phyloP scores from a whole-genome alignment of 2,797 vertebrate species.

The Delichon dasypus region DNA sequence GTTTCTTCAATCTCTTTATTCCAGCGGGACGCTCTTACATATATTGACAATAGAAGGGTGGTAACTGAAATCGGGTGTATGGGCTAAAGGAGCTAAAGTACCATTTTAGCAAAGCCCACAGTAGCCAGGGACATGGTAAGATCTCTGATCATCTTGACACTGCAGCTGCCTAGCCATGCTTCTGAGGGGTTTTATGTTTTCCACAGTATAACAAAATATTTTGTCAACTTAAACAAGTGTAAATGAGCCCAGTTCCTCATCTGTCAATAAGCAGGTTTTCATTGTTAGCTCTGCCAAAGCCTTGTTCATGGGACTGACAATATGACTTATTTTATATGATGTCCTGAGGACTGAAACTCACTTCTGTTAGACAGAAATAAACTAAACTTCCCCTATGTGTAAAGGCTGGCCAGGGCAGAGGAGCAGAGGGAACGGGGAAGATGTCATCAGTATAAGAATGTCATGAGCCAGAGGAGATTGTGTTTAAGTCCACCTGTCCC shows the following conservation, averaged over 20 bases:
- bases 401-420: not conserved
- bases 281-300: not conserved
- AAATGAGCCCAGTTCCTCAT: not conserved
- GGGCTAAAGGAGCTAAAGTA: not conserved
- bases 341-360: not conserved
- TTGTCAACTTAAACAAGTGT: not conserved
- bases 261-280: not conserved
- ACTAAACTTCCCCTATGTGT: not conserved
- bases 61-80: not conserved
- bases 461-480: fast-evolving
- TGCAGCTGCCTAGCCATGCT: not conserved
- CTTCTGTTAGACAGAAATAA: not conserved
- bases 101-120: not conserved
- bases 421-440: not conserved
- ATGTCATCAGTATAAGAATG: not conserved
- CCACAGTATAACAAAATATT: not conserved
- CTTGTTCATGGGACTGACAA: not conserved
- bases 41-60: not conserved
- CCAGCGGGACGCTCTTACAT: not conserved
- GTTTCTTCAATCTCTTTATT: not conserved
- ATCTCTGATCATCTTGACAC: not conserved
- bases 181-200: not conserved
- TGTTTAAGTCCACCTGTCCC: not conserved
- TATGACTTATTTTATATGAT: not conserved
- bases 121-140: not conserved